Percentiles rank a stretch among this genome's conserved stretches.
Evolutionary conservation across 2,888 invertebrate genomes (phyloP).

Genomic region (Tetranychus truncatus): DNA sequence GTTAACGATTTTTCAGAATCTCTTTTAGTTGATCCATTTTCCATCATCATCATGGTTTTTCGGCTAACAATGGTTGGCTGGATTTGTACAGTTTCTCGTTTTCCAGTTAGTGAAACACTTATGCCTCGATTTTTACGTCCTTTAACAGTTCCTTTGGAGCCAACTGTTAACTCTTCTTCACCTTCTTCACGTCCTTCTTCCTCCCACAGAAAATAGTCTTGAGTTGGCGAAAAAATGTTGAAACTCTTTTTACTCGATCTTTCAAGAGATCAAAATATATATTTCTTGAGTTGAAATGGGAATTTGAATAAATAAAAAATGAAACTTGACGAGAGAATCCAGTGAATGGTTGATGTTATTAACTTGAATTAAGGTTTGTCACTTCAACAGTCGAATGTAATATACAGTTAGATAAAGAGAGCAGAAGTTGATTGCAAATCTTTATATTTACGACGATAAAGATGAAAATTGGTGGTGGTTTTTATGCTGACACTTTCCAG

Average conservation of each 20-base stretch:
- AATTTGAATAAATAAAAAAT: too few relatives aligned
- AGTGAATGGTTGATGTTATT: too few relatives aligned
- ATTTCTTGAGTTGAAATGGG: too few relatives aligned
- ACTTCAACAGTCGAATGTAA: too few relatives aligned
- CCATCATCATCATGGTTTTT: neutral
- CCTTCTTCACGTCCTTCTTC: neutral
- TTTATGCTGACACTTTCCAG: too few relatives aligned
- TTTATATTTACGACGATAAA: too few relatives aligned
- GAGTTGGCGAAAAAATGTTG: neutral
- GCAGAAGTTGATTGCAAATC: too few relatives aligned
- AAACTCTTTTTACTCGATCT: neutral
- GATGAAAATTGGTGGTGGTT: too few relatives aligned
- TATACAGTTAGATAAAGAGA: too few relatives aligned
- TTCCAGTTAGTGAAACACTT: neutral
- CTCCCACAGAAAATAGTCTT: slow-evolving; percentile 1
- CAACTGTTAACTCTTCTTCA: neutral
- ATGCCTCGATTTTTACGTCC: neutral
- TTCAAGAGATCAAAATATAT: neutral
- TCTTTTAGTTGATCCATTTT: neutral
- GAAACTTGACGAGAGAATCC: too few relatives aligned
- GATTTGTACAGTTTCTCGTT: neutral
- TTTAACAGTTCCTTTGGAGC: neutral
- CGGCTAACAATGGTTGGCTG: neutral
- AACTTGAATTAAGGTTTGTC: too few relatives aligned
- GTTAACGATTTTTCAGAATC: neutral